Conservation (phyloP, 2,113 vertebrate species). For the Cichladusa arquata region DNA sequence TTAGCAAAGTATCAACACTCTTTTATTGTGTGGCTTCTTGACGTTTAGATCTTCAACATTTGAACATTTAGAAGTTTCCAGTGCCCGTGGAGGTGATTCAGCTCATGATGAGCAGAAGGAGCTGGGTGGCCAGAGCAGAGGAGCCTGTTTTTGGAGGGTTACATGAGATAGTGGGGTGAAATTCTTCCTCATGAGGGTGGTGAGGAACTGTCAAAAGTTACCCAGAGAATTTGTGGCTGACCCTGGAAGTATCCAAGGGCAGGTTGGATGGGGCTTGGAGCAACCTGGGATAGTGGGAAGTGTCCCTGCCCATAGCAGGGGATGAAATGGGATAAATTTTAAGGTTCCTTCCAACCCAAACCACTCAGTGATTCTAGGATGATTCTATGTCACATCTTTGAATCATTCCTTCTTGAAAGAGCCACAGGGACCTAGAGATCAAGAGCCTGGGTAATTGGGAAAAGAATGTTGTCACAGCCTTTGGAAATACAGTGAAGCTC, state of each 20-base stretch:
- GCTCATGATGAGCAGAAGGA: background rate
- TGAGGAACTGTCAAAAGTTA: background rate
- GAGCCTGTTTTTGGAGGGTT: background rate
- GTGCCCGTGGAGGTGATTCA: accelerated
- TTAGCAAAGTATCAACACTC: background rate
- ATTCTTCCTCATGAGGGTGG: background rate
- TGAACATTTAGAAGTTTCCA: background rate
- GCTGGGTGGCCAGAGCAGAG: background rate
- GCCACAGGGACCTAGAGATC: background rate
- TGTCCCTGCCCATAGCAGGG: background rate
- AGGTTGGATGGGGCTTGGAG: accelerated
- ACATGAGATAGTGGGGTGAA: background rate
- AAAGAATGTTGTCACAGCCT: background rate
- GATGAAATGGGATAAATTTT: background rate
- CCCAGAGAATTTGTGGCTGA: background rate
- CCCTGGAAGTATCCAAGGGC: background rate
- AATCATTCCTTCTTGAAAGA: background rate
- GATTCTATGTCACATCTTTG: background rate
- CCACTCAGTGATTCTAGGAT: background rate
- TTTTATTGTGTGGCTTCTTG: background rate
- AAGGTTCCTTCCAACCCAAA: background rate
- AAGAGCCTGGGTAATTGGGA: background rate
- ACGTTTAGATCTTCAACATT: background rate
- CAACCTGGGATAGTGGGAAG: background rate
- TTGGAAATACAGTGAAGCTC: background rate